Percentiles rank a stretch among this genome's conserved stretches.
Evolutionary conservation across 1,140 invertebrate species (phyloP).

Genomic region (Drosophila mojavensis): DNA sequence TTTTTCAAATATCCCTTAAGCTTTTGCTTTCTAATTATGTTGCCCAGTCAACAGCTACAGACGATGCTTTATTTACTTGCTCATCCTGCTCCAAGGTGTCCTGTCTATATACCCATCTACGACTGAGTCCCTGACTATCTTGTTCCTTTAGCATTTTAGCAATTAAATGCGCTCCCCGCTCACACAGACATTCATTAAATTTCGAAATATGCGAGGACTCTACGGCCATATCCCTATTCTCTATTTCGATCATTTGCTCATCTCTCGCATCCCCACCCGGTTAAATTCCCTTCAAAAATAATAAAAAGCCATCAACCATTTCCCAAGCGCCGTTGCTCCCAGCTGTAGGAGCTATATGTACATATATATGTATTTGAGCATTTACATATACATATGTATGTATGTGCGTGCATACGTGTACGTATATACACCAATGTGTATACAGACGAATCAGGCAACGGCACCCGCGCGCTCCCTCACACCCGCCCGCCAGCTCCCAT

Average conservation of each 20-base stretch:
- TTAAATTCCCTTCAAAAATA: conserved; percentile 19
- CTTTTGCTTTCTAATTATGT: conserved; percentile 14
- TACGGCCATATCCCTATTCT: background rate
- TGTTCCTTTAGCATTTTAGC: conserved; percentile 11
- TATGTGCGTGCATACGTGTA: conserved; percentile 17
- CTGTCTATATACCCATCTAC: background rate
- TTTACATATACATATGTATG: conserved; percentile 24
- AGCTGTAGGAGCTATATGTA: conserved; percentile 26
- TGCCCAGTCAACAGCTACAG: background rate
- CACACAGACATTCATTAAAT: conserved; percentile 46
- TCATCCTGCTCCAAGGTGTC: background rate
- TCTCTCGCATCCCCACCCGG: background rate
- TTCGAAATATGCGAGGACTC: conserved; percentile 22
- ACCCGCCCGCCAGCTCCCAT: background rate
- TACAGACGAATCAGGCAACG: conserved; percentile 68
- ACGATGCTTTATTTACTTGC: conserved; percentile 6
- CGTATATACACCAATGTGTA: conserved; percentile 13
- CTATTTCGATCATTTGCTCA: background rate
- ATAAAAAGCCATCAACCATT: conserved; percentile 55
- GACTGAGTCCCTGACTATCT: background rate
- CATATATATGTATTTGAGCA: conserved; percentile 21
- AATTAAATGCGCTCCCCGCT: conserved; percentile 42
- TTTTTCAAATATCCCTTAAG: background rate
- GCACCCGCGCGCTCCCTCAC: conserved; percentile 35
- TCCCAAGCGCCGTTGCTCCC: conserved; percentile 15